Conservation (phyloP, 2,113 vertebrate genomes). For the Cathartes aura region DNA sequence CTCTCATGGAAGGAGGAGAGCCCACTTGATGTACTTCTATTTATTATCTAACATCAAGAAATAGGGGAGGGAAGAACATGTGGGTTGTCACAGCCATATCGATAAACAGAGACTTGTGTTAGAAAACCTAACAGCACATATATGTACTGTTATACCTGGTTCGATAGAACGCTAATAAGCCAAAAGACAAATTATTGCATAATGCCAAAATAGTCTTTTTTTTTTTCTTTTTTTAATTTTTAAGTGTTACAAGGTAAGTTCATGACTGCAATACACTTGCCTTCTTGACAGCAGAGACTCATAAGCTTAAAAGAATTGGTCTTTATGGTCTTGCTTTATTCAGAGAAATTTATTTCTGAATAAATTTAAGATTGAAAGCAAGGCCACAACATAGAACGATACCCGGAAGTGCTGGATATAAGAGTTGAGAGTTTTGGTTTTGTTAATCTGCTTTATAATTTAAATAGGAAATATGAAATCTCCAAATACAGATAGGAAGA, state of each 20-base stretch:
- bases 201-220: background rate
- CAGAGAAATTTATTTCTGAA: background rate
- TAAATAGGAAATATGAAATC: background rate
- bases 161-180: background rate
- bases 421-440: background rate
- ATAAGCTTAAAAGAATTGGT: background rate
- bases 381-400: background rate
- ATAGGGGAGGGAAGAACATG: background rate
- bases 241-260: background rate
- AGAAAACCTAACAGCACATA: background rate
- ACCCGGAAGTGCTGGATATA: background rate
- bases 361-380: background rate
- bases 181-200: background rate
- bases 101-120: background rate
- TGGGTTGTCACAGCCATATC: background rate
- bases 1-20: background rate
- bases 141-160: background rate
- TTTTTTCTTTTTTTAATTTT: background rate
- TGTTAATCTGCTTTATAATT: background rate
- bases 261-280: background rate
- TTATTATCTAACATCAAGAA: background rate
- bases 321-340: background rate
- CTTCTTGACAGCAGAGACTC: background rate
- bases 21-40: background rate
- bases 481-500: background rate